Percentiles rank a stretch among this genome's conserved stretches.
These are phyloP conservation scores for Sinodicranocentrus sp. DNA, from an alignment of 2,888 invertebrate species.

Conservation along the genomic window DNA sequence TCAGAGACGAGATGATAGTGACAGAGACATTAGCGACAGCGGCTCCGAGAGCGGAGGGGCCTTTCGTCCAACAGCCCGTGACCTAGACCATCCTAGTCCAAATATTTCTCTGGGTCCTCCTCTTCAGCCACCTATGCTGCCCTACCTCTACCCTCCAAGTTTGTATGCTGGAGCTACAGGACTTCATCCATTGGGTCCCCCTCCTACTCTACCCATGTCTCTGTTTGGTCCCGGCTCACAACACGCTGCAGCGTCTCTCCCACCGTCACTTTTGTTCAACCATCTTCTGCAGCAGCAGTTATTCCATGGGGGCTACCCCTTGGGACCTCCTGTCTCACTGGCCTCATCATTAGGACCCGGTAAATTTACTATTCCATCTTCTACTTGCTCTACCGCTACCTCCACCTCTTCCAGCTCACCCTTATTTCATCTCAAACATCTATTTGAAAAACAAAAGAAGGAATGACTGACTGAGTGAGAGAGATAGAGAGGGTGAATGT, in stretches of 20 bases:
- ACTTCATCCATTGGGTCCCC: constrained; percentile 80
- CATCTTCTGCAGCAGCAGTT: constrained; percentile 77
- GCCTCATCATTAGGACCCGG: constrained; percentile 77
- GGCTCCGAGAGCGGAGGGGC: constrained; percentile 78
- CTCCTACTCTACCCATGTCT: constrained; percentile 83
- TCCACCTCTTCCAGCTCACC: constrained; percentile 46
- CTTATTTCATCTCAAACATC: constrained; percentile 50
- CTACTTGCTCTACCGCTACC: constrained; percentile 45
- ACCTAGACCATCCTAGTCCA: constrained; percentile 87
- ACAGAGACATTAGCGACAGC: constrained; percentile 78
- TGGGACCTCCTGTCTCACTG: constrained; percentile 80
- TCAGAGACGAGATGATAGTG: constrained; percentile 77
- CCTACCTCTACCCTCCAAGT: constrained; percentile 94
- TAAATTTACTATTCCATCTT: constrained; percentile 70
- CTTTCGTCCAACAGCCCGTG: constrained; percentile 76
- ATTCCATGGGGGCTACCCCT: constrained; percentile 75
- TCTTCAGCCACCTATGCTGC: constrained; percentile 92
- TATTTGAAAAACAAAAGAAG: constrained; percentile 68
- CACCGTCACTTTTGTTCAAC: constrained; percentile 77
- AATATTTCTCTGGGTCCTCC: constrained; percentile 97
- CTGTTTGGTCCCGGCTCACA: constrained; percentile 80
- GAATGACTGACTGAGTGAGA: constrained; percentile 61
- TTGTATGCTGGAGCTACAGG: constrained; percentile 84
- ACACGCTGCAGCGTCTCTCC: constrained; percentile 81
- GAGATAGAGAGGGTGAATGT: constrained; percentile 35